Conservation (phyloP, 2,888 invertebrate genomes). For the Girardia tigrina region DNA sequence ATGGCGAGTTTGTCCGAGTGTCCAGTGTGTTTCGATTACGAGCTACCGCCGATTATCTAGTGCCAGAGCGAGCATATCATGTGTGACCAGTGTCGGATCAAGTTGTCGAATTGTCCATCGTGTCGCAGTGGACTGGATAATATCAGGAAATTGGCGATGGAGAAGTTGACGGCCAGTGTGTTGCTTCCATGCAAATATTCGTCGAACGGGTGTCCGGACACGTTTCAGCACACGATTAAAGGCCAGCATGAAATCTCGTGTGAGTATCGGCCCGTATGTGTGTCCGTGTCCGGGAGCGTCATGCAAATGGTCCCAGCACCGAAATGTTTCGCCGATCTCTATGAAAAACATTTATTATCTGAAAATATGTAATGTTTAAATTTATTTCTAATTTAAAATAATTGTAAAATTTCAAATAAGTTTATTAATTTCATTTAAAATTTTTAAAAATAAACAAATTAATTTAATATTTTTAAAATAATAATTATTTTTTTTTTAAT, state of each 20-base stretch:
- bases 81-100: conserved; percentile 88
- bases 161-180: conserved; percentile 92
- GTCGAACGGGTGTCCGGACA: conserved; percentile 78
- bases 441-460: too few species aligned
- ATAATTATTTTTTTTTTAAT: too few species aligned
- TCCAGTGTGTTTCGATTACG: conserved; percentile 92
- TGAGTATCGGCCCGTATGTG: conserved; percentile 85
- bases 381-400: too few species aligned
- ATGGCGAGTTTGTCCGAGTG: conserved; percentile 53
- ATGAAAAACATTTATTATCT: too few species aligned
- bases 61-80: conserved; percentile 97
- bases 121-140: conserved; percentile 90
- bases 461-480: too few species aligned
- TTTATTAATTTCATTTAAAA: too few species aligned
- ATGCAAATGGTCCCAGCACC: conserved; percentile 99
- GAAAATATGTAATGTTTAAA: too few species aligned
- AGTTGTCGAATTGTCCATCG: conserved; percentile 89
- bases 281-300: conserved; percentile 99
- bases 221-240: conserved; percentile 87
- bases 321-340: too few species aligned
- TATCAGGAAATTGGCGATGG: conserved; percentile 95
- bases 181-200: conserved; percentile 98
- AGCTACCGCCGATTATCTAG: conserved; percentile 90
- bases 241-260: conserved; percentile 94
- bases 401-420: too few species aligned